Evolutionary conservation across 2,888 invertebrate genomes (phyloP), one percentile per base, ranked within the genome.

Genomic region (Catonia carolina): DNA sequence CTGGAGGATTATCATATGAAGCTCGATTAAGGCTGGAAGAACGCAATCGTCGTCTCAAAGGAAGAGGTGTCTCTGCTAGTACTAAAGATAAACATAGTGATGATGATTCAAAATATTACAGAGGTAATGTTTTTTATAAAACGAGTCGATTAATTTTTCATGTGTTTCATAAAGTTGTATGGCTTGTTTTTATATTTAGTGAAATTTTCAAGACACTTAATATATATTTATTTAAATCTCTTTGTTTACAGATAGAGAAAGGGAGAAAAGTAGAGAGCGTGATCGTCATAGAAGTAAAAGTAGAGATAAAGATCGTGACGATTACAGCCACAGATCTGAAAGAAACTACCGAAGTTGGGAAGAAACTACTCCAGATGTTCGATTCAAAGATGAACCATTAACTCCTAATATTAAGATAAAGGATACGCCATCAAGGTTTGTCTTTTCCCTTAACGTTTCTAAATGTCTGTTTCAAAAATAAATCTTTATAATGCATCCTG

Each of bases 1-100:
- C 95, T 0, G 96, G 95, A 3, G 96, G 96, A 4, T 86, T 96
- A 18, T 89, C 89, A 23, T 82, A 83, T 56, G 83, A 84, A 69
- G 90, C 89, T 0, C 58, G 60, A 47, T 64, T 64, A 55, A 60
- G 65, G 37, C 62, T 66, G 48, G 61, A 61, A 12, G 61, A 64
- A 37, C 61, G 62, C 14, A 68, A 70, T n/a, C 69, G 68, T 64
- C 75, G 80, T 53, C n/a, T n/a, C n/a, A 79, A 78, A 69, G 82
- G 84, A 62, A 81, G 86, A 68, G 87, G 86, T 22, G 81, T 88
- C 0, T 83, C 83, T 69, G 78, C 84, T 45, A 83, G 85, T 0
- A 82, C 85, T 22, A 63, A 61, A 67, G 51, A 65, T 61, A 67
- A 73, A 59, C 73, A 75, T 54, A 74, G 74, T 22, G 73, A 72